Conservation (phyloP, 35 echinoderm and acorn worm species). For the Apostichopus japonicus region DNA sequence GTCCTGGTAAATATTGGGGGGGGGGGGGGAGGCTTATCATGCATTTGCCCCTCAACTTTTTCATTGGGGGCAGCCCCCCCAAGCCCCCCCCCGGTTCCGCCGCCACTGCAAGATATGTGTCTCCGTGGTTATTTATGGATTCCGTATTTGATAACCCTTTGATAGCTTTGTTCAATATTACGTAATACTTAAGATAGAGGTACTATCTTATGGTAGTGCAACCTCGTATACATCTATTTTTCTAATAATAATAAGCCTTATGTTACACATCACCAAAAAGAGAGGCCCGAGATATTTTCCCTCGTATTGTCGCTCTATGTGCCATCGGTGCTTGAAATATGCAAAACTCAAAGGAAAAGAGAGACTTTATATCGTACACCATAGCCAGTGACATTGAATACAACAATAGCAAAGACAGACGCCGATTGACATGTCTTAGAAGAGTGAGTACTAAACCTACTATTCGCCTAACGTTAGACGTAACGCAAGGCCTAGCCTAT, state of each 20-base stretch:
- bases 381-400: constrained; percentile 5
- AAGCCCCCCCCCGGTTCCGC: no score
- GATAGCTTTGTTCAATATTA: neutral
- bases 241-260: neutral
- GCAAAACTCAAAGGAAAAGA: neutral
- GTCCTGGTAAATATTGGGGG: no score
- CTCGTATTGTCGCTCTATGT: neutral
- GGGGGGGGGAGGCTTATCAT: no score
- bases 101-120: no score
- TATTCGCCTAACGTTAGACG: no score
- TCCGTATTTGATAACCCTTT: neutral
- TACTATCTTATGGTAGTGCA: neutral
- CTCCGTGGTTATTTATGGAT: no score
- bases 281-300: neutral
- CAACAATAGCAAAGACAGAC: constrained; percentile 37
- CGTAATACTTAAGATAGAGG: neutral
- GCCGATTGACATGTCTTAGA: neutral
- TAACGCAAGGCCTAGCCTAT: no score
- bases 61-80: no score
- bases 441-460: neutral
- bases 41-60: no score
- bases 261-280: neutral
- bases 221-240: neutral
- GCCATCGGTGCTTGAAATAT: neutral
- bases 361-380: constrained; percentile 24